Evolutionary conservation across 2,888 invertebrate species (phyloP).

Genomic region (Piscicola geometra): DNA sequence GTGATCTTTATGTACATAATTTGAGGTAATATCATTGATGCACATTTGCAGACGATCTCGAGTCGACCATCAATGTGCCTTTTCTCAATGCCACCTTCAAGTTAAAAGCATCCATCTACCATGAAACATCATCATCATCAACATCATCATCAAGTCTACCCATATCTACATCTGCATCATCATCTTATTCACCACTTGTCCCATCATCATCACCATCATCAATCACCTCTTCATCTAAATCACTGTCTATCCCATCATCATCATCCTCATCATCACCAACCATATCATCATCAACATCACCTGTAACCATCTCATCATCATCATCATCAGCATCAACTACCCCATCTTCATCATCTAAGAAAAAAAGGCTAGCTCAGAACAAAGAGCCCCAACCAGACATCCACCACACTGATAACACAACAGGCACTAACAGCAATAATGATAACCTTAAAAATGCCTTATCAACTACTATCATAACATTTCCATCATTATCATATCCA

Average conservation of each 20-base stretch:
- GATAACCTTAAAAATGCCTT: too few species aligned
- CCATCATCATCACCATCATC: constrained; percentile 21
- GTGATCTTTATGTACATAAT: too few species aligned
- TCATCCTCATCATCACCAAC: too few species aligned
- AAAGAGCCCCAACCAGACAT: too few species aligned
- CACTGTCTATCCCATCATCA: too few species aligned
- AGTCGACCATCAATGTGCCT: background rate
- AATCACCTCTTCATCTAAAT: too few species aligned
- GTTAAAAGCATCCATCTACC: background rate
- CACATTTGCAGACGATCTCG: background rate
- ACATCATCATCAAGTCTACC: constrained; percentile 10
- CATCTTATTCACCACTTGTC: background rate
- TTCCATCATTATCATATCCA: background rate
- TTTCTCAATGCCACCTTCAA: background rate
- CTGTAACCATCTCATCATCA: background rate
- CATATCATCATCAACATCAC: background rate
- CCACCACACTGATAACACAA: too few species aligned
- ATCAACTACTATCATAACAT: too few species aligned
- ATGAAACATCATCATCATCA: background rate
- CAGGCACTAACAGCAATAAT: too few species aligned
- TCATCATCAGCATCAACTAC: background rate
- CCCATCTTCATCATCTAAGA: background rate
- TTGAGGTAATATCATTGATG: too few species aligned
- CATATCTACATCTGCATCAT: background rate
- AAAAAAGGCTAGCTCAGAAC: too few species aligned